Evolutionary conservation across 2,113 vertebrate genomes (phyloP).

Genomic region (Melierax canorus): DNA sequence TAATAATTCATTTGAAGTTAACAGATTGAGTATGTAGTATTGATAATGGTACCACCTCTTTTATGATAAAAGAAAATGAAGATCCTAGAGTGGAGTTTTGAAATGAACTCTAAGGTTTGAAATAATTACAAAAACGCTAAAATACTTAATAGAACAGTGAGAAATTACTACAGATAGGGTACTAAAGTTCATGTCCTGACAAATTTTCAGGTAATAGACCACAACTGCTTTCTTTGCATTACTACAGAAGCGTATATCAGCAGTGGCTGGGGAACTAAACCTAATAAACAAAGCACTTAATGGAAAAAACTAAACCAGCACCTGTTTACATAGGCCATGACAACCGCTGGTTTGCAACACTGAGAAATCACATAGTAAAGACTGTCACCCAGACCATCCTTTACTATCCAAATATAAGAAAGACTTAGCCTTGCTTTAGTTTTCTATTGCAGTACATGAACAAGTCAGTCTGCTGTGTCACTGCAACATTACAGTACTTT

Average conservation of each 20-base stretch:
- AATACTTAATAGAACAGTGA: not conserved
- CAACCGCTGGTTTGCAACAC: not conserved
- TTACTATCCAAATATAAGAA: not conserved
- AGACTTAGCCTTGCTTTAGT: not conserved
- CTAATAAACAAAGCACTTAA: not conserved
- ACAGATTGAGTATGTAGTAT: accelerated
- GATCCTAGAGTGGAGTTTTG: not conserved
- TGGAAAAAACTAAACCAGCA: not conserved
- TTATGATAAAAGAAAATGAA: not conserved
- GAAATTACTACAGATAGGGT: not conserved
- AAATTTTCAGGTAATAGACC: not conserved
- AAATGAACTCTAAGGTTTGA: not conserved
- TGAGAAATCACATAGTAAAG: not conserved
- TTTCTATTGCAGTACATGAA: not conserved
- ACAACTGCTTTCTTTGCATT: not conserved
- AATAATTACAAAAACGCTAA: not conserved
- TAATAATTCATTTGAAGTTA: not conserved
- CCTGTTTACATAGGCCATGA: not conserved
- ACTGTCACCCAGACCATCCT: not conserved
- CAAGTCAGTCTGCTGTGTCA: not conserved
- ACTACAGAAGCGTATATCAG: not conserved
- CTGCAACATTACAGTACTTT: accelerated
- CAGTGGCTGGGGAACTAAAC: not conserved
- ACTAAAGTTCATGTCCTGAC: not conserved
- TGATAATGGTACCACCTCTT: not conserved